These are phyloP conservation scores for Kryptolebias marmoratus DNA, from an alignment of 2,113 vertebrate genomes.

Conservation along the genomic window DNA sequence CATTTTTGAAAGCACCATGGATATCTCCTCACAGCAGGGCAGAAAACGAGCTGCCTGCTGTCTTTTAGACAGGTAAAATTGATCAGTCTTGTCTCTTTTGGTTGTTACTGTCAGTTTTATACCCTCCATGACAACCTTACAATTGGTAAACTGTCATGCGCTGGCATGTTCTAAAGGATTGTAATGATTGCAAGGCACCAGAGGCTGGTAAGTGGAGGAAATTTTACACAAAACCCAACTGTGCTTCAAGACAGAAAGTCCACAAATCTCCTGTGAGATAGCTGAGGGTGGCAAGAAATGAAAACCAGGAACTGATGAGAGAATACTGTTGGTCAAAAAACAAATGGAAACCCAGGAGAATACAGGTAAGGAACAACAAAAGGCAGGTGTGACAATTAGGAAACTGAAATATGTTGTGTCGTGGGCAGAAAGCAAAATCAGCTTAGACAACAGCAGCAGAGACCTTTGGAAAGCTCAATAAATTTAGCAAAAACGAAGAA, in stretches of 20 bases:
- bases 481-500: no score
- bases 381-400: not conserved
- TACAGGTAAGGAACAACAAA: not conserved
- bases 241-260: not conserved
- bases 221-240: not conserved
- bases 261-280: not conserved
- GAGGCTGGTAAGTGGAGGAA: not conserved
- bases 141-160: slow-evolving; percentile 3
- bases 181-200: not conserved
- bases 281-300: not conserved
- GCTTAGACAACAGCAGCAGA: no score
- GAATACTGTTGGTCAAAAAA: not conserved
- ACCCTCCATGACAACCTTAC: not conserved
- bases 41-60: slow-evolving; percentile 7
- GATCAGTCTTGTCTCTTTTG: slow-evolving; percentile 23
- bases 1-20: slow-evolving; percentile 1
- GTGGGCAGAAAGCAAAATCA: not conserved
- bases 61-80: not conserved
- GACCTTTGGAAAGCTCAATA: no score
- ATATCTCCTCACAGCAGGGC: not conserved
- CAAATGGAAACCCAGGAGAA: not conserved
- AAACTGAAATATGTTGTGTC: not conserved
- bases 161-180: not conserved
- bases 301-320: not conserved
- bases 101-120: slow-evolving; percentile 1